A percentile compares a stretch with the other conserved stretches of the same genome.
Conservation (phyloP, 2,888 invertebrate species). For the Dryadula phaetusa region DNA sequence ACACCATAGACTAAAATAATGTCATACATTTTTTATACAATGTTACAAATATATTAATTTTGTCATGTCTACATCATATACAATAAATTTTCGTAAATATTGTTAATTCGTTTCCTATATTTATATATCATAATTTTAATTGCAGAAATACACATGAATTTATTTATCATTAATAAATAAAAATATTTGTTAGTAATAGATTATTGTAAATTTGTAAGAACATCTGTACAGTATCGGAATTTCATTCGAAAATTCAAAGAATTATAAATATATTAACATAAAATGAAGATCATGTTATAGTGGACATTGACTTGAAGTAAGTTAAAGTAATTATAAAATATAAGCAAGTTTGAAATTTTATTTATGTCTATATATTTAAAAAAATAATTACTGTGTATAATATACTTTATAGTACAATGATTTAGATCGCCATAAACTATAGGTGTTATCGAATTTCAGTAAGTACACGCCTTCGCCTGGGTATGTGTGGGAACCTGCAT, state of each 20-base stretch:
- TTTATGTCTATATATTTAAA: slow-evolving; percentile 22
- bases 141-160: background rate
- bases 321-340: background rate
- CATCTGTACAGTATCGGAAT: background rate
- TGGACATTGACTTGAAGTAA: background rate
- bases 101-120: slow-evolving; percentile 23
- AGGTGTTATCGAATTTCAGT: slow-evolving; percentile 99
- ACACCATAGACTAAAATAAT: background rate
- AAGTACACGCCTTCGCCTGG: slow-evolving; percentile 99
- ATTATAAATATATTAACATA: background rate
- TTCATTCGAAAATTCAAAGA: background rate
- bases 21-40: background rate
- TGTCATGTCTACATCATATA: slow-evolving; percentile 35
- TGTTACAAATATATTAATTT: slow-evolving; percentile 11
- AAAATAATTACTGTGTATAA: slow-evolving; percentile 89
- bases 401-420: slow-evolving; percentile 99
- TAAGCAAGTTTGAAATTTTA: no score
- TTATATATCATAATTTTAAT: slow-evolving; percentile 15
- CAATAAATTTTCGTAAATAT: slow-evolving; percentile 22
- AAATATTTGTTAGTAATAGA: background rate
- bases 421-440: slow-evolving; percentile 99
- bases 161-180: background rate
- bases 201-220: background rate
- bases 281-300: background rate
- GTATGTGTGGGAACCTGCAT: slow-evolving; percentile 98